Evolutionary conservation across 2,888 invertebrate species (phyloP), one percentile per base, ranked within the genome.

Genomic region (Zhuqinia jingwanae): DNA sequence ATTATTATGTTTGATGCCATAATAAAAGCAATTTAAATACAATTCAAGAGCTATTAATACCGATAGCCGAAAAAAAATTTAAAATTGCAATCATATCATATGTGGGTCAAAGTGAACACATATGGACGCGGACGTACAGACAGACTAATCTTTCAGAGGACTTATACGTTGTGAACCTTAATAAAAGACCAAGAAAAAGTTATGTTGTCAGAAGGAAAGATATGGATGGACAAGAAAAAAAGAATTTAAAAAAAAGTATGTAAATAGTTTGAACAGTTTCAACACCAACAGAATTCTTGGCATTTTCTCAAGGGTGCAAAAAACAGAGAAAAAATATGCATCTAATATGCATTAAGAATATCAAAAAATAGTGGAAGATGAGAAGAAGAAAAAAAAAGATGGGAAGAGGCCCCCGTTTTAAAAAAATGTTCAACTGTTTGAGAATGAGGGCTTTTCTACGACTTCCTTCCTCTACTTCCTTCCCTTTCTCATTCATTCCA

Each of bases 281-380:
- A 80, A 80, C 36, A 36, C 5, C 36, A 8, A 8, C 50, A 50
- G 2, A 50, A 11, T 50, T n/a, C 15, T 50, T 13, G 15, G 2
- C n/a, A 15, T n/a, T 15, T 2, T 87, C 87, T 87, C 87, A 60
- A 78, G 87, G 86, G 86, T 86, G 86, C 76, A 87, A 87, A 82
- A 82, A 87, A 73, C 78, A 78, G 3, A 6, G 36, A 36, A 6
- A 36, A 36, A 36, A 36, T 36, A n/a, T n/a, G n/a, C n/a, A n/a
- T 87, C 81, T 87, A 87, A 87, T 87, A 87, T 87, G 87, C 87
- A 87, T 82, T 87, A 78, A 53, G 82, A 87, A 77, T 70, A 58
- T 50, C 56, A 56, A 13, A 30, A 65, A 42, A 36, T 36, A 30
- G 30, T 30, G 65, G 11, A n/a, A 70, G 65, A 47, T 2, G n/a